These are phyloP conservation scores for Thaleichthys pacificus DNA, from an alignment of 2,797 vertebrate genomes.

Conservation along the genomic window DNA sequence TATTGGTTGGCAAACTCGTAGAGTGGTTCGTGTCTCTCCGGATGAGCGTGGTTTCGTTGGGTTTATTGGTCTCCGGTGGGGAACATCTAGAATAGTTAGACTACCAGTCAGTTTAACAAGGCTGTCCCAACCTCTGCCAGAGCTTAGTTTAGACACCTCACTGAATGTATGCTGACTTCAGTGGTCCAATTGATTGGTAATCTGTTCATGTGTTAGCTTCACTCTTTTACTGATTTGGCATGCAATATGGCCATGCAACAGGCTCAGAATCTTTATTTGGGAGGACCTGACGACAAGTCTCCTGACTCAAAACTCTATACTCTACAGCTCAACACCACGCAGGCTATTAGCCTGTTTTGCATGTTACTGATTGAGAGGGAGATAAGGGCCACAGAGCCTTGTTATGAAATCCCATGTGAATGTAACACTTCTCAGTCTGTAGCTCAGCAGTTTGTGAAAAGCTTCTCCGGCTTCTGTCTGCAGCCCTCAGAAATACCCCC, in stretches of 20 bases:
- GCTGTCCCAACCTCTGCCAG: not conserved
- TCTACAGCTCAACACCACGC: not conserved
- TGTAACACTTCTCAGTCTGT: conserved; percentile 25
- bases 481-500: conserved; percentile 12
- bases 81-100: not conserved
- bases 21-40: not conserved
- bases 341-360: not conserved
- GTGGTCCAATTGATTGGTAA: not conserved
- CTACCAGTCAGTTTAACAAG: not conserved
- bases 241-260: not conserved
- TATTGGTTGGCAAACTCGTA: not conserved
- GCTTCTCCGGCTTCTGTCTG: conserved; percentile 2
- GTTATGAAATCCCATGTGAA: conserved; percentile 31
- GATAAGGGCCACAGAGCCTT: conserved; percentile 6
- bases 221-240: not conserved
- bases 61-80: not conserved
- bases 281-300: not conserved
- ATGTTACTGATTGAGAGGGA: not conserved
- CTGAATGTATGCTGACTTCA: not conserved
- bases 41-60: not conserved
- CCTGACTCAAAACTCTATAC: conserved; percentile 16
- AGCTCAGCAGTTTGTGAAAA: conserved; percentile 13
- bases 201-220: not conserved
- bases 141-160: not conserved
- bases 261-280: not conserved